Conservation (phyloP, 2,888 invertebrate genomes). For the Trissolcus brochymenae region DNA sequence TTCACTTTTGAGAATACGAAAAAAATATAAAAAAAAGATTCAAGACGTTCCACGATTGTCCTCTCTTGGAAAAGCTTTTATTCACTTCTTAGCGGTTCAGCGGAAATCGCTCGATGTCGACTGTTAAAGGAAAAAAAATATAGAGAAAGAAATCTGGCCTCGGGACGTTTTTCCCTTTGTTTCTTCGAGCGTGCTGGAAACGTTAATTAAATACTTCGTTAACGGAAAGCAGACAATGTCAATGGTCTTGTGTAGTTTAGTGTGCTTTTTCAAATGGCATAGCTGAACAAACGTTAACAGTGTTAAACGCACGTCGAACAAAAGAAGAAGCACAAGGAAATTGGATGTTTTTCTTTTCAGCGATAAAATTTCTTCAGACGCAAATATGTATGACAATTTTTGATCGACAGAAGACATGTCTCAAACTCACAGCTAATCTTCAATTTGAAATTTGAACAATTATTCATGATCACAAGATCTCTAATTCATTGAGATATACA, state of each 20-base stretch:
- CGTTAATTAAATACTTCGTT: slow-evolving; percentile 54
- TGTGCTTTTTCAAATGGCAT: slow-evolving; percentile 36
- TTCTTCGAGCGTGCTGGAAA: slow-evolving; percentile 40
- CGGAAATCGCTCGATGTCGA: slow-evolving; percentile 24
- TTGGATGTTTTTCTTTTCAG: not conserved
- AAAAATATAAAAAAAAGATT: not conserved
- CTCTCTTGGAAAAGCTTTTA: slow-evolving; percentile 4
- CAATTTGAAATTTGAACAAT: too few species aligned
- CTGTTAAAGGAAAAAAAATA: not conserved
- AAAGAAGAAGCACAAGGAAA: not conserved
- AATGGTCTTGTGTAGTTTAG: slow-evolving; percentile 27
- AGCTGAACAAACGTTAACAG: slow-evolving; percentile 28
- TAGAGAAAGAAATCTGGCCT: slow-evolving; percentile 27
- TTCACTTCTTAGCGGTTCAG: slow-evolving; percentile 15
- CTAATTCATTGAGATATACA: not conserved
- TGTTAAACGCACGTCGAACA: slow-evolving; percentile 21
- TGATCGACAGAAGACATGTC: too few species aligned
- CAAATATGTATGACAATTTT: too few species aligned
- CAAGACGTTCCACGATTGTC: slow-evolving; percentile 9
- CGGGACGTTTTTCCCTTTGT: slow-evolving; percentile 37
- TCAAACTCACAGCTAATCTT: too few species aligned
- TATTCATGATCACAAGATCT: too few species aligned
- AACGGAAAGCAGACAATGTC: slow-evolving; percentile 24
- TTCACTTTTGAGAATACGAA: not conserved
- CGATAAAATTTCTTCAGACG: too few species aligned